phyloP scores from a whole-genome alignment of 1,140 invertebrate species.

The Heliconius melpomene region DNA sequence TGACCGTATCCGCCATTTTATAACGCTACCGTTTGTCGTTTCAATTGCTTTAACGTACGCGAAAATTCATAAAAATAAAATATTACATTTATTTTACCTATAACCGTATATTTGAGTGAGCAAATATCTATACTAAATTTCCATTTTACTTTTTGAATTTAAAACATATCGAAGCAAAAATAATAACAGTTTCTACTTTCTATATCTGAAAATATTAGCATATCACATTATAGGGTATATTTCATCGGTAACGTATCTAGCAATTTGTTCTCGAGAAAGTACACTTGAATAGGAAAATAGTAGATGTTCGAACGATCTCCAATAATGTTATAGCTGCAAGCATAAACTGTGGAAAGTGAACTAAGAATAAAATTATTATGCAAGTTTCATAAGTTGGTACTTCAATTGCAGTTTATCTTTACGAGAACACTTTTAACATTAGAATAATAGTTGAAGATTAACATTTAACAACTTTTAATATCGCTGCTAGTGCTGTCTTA shows the following conservation, averaged over 20 bases:
- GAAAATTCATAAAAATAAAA: background rate
- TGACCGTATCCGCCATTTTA: background rate
- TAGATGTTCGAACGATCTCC: slow-evolving; percentile 25
- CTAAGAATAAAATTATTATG: slow-evolving; percentile 64
- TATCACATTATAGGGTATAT: slow-evolving; percentile 27
- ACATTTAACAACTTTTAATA: slow-evolving; percentile 4
- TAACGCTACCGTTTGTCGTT: background rate
- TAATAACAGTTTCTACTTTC: slow-evolving; percentile 27
- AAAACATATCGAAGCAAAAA: slow-evolving; percentile 11
- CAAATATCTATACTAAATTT: slow-evolving; percentile 10
- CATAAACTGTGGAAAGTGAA: slow-evolving; percentile 40
- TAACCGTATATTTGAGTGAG: background rate
- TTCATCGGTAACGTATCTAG: slow-evolving; percentile 29
- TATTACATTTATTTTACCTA: background rate
- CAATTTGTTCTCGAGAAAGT: slow-evolving; percentile 33
- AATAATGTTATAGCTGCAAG: slow-evolving; percentile 32
- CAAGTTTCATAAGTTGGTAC: slow-evolving; percentile 49
- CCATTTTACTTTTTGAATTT: slow-evolving; percentile 12
- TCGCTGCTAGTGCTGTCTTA: background rate
- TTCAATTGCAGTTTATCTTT: slow-evolving; percentile 49
- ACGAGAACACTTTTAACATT: slow-evolving; percentile 38
- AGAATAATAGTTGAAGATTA: background rate
- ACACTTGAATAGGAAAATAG: slow-evolving; percentile 36
- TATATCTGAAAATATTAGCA: slow-evolving; percentile 29
- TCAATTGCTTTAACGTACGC: background rate